phyloP scores from a whole-genome alignment of 2,113 vertebrate genomes.

The Callipepla squamata region DNA sequence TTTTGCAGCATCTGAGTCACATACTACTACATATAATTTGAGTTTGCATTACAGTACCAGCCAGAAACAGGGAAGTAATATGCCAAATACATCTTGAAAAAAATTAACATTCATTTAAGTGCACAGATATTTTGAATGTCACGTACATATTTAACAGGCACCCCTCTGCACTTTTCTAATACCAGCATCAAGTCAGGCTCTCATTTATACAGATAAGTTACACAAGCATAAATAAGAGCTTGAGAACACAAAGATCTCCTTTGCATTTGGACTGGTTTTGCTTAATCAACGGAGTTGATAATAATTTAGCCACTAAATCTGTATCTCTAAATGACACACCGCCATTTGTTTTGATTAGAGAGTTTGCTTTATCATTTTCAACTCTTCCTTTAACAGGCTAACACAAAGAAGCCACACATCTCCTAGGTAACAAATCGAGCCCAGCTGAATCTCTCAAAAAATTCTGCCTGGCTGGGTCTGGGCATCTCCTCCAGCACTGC shows the following conservation, averaged over 20 bases:
- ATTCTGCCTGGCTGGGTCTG: accelerated
- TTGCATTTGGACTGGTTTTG: background rate
- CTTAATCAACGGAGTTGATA: background rate
- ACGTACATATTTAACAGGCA: background rate
- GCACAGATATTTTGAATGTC: background rate
- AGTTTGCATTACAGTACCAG: background rate
- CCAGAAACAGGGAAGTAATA: background rate
- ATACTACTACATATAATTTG: background rate
- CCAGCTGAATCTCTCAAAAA: accelerated
- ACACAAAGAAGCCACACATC: background rate
- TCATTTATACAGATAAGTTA: background rate
- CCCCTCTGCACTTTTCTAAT: background rate
- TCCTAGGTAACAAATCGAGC: background rate
- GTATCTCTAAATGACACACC: background rate
- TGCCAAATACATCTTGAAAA: background rate
- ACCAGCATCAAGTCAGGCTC: background rate
- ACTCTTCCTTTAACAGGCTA: background rate
- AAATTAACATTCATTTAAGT: background rate
- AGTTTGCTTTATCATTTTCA: background rate
- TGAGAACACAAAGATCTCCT: background rate
- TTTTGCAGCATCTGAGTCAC: background rate
- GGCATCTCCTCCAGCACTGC: background rate
- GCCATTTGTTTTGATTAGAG: constrained; percentile 10
- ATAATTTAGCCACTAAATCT: background rate
- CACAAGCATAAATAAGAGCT: background rate